phyloP scores from a whole-genome alignment of 2,797 vertebrate species.

The Lycodopsis pacificus region DNA sequence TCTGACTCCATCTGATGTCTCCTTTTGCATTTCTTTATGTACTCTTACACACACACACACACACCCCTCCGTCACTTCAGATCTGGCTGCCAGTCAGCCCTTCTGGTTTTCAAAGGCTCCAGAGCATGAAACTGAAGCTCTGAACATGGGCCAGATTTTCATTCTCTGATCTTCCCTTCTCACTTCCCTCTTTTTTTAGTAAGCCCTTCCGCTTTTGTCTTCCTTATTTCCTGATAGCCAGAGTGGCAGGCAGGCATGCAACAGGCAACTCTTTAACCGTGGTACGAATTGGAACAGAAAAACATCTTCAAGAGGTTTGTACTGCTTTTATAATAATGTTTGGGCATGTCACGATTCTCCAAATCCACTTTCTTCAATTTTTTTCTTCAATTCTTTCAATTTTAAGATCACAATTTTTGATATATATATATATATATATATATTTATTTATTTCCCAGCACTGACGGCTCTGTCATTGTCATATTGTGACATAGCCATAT shows the following conservation, averaged over 20 bases:
- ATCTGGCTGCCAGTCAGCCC: conserved; percentile 78
- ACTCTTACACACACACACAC: conserved; percentile 42
- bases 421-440: no score
- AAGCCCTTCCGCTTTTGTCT: conserved; percentile 42
- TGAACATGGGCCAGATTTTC: conserved; percentile 70
- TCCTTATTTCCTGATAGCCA: conserved; percentile 38
- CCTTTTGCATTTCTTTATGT: conserved; percentile 74
- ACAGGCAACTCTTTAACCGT: conserved; percentile 26
- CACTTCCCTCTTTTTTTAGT: conserved; percentile 55
- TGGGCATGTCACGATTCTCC: background rate
- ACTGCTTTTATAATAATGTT: background rate
- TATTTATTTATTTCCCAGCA: no score
- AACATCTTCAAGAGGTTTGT: background rate
- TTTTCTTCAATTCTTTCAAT: no score
- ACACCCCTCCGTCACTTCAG: conserved; percentile 64
- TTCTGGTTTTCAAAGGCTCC: conserved; percentile 74
- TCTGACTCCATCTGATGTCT: conserved; percentile 69
- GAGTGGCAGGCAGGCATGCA: conserved; percentile 32
- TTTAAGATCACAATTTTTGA: background rate
- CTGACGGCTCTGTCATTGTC: background rate
- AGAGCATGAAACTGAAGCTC: conserved; percentile 73
- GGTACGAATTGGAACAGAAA: background rate
- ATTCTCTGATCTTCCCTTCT: conserved; percentile 70
- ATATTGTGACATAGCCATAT: background rate
- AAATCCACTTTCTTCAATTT: no score